These are phyloP conservation scores for Macrophya alboannulata DNA, from an alignment of 2,888 invertebrate species.

Conservation along the genomic window DNA sequence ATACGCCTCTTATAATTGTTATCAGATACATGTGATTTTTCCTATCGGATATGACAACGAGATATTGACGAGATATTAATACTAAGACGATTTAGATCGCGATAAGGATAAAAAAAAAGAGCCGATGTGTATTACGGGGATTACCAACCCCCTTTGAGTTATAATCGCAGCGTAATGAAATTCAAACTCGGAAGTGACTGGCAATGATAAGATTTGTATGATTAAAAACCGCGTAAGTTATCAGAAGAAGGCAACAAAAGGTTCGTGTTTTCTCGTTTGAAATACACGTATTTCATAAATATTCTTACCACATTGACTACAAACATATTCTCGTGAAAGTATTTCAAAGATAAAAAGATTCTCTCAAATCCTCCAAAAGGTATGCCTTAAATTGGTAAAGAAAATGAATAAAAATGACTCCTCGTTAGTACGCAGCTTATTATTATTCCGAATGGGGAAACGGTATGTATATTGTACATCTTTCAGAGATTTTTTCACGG, in stretches of 20 bases:
- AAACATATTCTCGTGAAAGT: background rate
- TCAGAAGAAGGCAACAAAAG: background rate
- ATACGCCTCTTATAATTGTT: background rate
- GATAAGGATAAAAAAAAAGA: constrained; percentile 6
- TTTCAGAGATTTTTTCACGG: background rate
- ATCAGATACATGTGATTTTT: background rate
- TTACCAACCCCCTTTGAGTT: background rate
- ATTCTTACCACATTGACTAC: too few relatives aligned
- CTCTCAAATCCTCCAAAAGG: background rate
- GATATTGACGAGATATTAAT: background rate
- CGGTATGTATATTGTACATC: background rate
- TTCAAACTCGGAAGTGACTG: background rate
- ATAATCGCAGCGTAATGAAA: background rate
- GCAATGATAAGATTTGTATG: background rate
- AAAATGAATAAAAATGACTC: background rate
- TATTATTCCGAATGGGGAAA: constrained; percentile 1
- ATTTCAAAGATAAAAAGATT: background rate
- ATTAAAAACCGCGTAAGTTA: background rate
- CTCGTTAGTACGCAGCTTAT: background rate
- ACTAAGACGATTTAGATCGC: background rate
- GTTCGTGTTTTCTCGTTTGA: background rate
- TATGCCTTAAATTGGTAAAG: background rate
- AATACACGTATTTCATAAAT: too few relatives aligned
- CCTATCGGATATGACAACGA: background rate
- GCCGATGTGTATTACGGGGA: background rate